Base-by-base conservation (phyloP, 2,888 invertebrate species). In the Melangyna quadrimaculata region DNA sequence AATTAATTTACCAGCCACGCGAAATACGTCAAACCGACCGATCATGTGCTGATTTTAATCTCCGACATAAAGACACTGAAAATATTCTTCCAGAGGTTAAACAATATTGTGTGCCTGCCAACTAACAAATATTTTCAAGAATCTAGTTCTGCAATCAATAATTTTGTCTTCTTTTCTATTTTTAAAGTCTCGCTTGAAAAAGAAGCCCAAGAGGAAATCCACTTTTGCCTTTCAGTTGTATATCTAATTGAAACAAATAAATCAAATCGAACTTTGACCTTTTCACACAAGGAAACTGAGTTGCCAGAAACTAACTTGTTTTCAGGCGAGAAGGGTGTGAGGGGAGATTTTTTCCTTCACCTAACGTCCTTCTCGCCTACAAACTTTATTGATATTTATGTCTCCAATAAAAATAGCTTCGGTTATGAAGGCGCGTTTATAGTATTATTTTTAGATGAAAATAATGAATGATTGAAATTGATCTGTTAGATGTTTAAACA, bases 11-110 rank as follows among this genome's bases (percentile, higher is more conserved):
- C n/a, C 14, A 17, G 12, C 55, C 65, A 65, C 45, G 65, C 45
- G 35, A 69, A 67, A 19, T 78, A 48, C 78, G 78, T 78, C 78
- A 57, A 78, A 12, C 24, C 17, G 3, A 17, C 29, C 17, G n/a
- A n/a, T 29, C 40, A n/a, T 17, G 17, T n/a, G n/a, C 32, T 35
- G 65, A 72, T 72, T 32, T 78, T 32, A 63, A 55, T 35, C 43
- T n/a, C 48, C 27, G 27, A 45, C 29, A 19, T 1, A 4, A 27
- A 12, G 12, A 14, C 22, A 19, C 37, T 40, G 59, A 78, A 70
- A 43, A 51, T 27, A 63, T 43, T 43, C 29, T 63, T 22, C 27
- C 19, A 63, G 4, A 63, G 53, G 43, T 71, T 35, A 77, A 57
- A 35, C n/a, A 32, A 7, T 22, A 24, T 29, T 27, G 10, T 53